These are phyloP conservation scores for Valencia hispanica DNA, from an alignment of 2,797 vertebrate genomes.

Conservation along the genomic window DNA sequence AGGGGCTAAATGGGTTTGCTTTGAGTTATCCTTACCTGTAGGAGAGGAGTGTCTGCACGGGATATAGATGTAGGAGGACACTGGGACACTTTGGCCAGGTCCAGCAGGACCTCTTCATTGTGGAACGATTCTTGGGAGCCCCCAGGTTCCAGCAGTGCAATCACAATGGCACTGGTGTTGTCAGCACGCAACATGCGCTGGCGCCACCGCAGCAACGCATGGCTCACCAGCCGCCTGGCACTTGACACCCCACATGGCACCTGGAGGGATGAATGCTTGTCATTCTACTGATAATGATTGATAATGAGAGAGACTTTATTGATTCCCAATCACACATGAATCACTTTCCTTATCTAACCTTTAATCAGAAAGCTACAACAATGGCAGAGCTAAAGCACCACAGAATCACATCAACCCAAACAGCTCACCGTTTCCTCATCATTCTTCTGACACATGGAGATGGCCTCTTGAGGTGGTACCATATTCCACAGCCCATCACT, in stretches of 20 bases:
- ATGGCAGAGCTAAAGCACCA: no score
- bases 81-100: conserved; percentile 86
- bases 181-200: conserved; percentile 96
- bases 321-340: background rate
- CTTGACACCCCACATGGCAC: conserved; percentile 86
- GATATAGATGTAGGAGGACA: conserved; percentile 82
- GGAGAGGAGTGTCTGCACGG: conserved; percentile 81
- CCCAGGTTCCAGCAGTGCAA: conserved; percentile 84
- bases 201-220: conserved; percentile 91
- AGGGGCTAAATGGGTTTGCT: background rate
- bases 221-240: conserved; percentile 91
- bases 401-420: background rate
- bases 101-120: conserved; percentile 89
- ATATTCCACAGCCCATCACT: conserved; percentile 98
- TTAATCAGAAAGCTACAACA: background rate
- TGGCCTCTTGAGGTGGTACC: conserved; percentile 93
- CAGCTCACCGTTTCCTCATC: conserved; percentile 86
- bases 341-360: background rate
- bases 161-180: conserved; percentile 95
- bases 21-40: conserved; percentile 56
- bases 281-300: background rate
- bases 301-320: background rate
- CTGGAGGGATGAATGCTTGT: conserved; percentile 60
- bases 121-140: conserved; percentile 67
- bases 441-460: conserved; percentile 95